Base-by-base conservation (phyloP, 2,797 vertebrate species). In the Sebastes nivosus region DNA sequence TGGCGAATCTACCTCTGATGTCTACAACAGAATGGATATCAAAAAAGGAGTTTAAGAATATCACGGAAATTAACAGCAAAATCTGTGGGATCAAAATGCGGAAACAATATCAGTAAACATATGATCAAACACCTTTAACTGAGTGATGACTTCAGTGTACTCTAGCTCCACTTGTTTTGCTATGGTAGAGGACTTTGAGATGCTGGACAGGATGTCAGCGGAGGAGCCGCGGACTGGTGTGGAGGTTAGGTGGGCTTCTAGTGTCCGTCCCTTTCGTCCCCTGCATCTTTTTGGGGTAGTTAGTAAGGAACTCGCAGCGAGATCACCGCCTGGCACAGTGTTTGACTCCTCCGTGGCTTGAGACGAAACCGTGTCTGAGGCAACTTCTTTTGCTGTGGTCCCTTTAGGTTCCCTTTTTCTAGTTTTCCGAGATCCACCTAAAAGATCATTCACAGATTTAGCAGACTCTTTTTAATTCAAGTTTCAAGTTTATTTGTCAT, bases 151-250 rank as follows among this genome's bases (percentile, higher is more conserved):
- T 57, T 80, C 34, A 0, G 36, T 59, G 59, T 72, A 24, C 61
- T 84, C 20, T 2, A 32, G 36, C 4, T 61, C 58, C 22, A 25
- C 52, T 65, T 71, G 66, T 46, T 79, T 57, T 59, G 22, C 18
- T 75, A 12, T 22, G 2, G 50, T 6, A 13, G 64, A 22, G 2
- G 72, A 42, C 22, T 8, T 1, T 30, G 75, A 68, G 46, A 79
- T 67, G 38, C n/a, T 69, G 32, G 77, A 38, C 6, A 29, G 36
- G 6, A n/a, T 4, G 5, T 32, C 22, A 18, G 54, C 16, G n/a
- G 80, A 79, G 34, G 84, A 79, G 8, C 27, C 25, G 14, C 4
- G 67, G 3, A 90, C 75, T 18, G 90, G 91, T 22, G 91, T 92
- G 72, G 89, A 92, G 9, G 87, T 89, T 54, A 46, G 34, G 6